Evolutionary conservation across 2,113 vertebrate genomes (phyloP), one percentile per base, ranked within the genome.

Genomic region (Perca schrenkii): DNA sequence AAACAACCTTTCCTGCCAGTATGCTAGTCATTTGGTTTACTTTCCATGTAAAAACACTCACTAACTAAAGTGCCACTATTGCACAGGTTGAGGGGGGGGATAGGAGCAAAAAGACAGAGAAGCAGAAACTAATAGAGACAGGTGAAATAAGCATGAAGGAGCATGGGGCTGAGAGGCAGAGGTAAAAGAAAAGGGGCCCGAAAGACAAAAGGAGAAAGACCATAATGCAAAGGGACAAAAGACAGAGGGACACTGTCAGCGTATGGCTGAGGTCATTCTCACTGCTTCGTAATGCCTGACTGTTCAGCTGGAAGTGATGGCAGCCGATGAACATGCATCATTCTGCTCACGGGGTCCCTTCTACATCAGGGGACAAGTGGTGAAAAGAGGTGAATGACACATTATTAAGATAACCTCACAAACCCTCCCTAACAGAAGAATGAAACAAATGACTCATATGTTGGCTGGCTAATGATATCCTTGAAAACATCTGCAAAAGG

Each of bases 191-290:
- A 79, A 54, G 58, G 36, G 49, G 56, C 53, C 57, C 2, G 3
- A 61, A 72, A 77, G 31, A 82, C 50, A 79, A 25, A 80, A 79
- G 64, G 62, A 77, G 46, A 62, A 77, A 40, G 74, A 86, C 73
- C 54, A 70, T 92, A 79, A 92, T 83, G 77, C 83, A 91, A 92
- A 88, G 75, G 76, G 92, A 94, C 91, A 92, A 80, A 91, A 85
- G 84, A 92, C 92, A 92, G 93, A 92, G 84, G 91, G 83, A 88
- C 84, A 73, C 67, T 84, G 89, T 90, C 91, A 90, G 89, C 22
- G 21, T 63, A 66, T 90, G 80, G 85, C 86, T 89, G 88, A 91
- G 89, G 88, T 88, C 56, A 22, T 75, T 72, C 50, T 62, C 74
- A 80, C 84, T 89, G 84, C 86, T 84, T 81, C 50, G 74, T 89